Evolutionary conservation across 2,113 vertebrate species (phyloP).

Genomic region (Danionella cerebrum): DNA sequence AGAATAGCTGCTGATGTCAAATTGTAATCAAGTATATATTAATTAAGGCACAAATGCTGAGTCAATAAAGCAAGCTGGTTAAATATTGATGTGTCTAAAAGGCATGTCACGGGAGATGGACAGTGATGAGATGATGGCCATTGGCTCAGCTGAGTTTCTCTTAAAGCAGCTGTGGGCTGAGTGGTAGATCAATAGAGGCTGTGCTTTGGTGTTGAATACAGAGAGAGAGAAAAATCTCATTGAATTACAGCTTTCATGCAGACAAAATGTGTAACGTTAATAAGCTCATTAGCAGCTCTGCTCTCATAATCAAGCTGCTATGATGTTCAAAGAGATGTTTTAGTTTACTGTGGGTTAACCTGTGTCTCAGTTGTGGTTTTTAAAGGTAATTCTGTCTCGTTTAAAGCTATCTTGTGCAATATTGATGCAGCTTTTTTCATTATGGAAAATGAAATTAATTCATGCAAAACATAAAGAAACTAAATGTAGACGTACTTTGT

Average conservation of each 20-base stretch:
- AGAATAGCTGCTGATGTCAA: conserved; percentile 24
- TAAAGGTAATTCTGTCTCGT: neutral
- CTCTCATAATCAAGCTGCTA: neutral
- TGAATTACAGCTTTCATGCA: neutral
- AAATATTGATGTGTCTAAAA: conserved; percentile 84
- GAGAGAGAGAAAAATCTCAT: conserved; percentile 1
- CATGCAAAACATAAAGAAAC: no score
- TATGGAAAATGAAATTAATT: no score
- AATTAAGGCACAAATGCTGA: conserved; percentile 78
- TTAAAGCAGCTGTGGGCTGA: conserved; percentile 49
- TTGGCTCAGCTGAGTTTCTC: conserved; percentile 47
- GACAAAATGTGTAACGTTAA: neutral
- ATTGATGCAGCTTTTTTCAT: neutral
- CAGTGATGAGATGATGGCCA: conserved; percentile 52
- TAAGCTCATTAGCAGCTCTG: conserved; percentile 1
- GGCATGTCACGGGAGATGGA: conserved; percentile 69
- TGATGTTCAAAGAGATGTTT: neutral
- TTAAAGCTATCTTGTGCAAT: neutral
- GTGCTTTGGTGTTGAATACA: conserved; percentile 42
- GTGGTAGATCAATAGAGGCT: conserved; percentile 41
- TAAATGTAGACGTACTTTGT: no score
- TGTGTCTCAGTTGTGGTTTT: neutral
- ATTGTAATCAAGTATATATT: conserved; percentile 81
- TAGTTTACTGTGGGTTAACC: neutral
- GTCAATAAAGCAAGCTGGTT: conserved; percentile 68